These are phyloP conservation scores for Vimba vimba DNA, from an alignment of 2,113 vertebrate species.

Conservation along the genomic window DNA sequence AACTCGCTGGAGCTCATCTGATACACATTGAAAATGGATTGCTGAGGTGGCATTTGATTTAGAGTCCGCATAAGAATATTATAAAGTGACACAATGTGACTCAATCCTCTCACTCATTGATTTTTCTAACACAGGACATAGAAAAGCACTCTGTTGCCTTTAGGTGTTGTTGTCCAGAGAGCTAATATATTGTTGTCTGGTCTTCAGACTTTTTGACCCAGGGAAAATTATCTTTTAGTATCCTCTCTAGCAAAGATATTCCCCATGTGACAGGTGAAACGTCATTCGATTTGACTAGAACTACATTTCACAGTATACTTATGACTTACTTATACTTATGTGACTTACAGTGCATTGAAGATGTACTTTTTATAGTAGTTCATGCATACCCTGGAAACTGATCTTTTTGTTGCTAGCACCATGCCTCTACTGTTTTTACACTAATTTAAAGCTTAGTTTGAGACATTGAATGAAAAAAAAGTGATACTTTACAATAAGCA, in stretches of 20 bases:
- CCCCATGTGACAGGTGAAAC: constrained; percentile 63
- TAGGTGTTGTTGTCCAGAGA: constrained; percentile 24
- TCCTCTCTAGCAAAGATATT: constrained; percentile 38
- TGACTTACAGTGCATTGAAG: neutral
- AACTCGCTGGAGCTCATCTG: constrained; percentile 40
- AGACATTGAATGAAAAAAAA: constrained; percentile 54
- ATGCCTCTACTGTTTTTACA: neutral
- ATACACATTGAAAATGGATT: constrained; percentile 35
- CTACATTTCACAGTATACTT: neutral
- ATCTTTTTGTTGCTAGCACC: neutral
- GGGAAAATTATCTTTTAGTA: constrained; percentile 40
- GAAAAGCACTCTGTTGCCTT: constrained; percentile 20
- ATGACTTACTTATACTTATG: too few species aligned
- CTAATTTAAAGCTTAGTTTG: constrained; percentile 50
- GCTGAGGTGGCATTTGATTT: constrained; percentile 35
- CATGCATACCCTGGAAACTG: neutral
- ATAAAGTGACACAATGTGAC: constrained; percentile 14
- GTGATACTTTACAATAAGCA: neutral
- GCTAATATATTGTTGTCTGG: constrained; percentile 31
- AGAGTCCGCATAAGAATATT: constrained; percentile 36
- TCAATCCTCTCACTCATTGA: constrained; percentile 37
- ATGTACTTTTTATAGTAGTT: neutral
- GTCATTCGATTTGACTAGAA: constrained; percentile 35
- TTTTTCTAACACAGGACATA: constrained; percentile 30
- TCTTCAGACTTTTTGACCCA: constrained; percentile 27